Conservation (phyloP, 2,888 invertebrate species). For the Pheosia tremula region DNA sequence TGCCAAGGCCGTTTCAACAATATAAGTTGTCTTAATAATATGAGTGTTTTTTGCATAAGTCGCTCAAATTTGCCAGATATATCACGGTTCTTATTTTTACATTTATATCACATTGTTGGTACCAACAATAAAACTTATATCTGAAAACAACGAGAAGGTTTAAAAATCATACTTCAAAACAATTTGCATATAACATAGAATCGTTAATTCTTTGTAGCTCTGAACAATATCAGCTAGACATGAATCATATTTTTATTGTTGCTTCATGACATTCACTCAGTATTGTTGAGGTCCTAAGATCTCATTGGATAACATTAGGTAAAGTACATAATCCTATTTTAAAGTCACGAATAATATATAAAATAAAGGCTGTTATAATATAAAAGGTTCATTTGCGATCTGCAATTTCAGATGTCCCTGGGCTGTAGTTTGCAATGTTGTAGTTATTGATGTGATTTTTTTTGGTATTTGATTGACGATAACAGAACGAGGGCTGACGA, state of each 20-base stretch:
- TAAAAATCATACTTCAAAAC: neutral
- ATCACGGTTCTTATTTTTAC: too few species aligned
- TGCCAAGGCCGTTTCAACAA: too few species aligned
- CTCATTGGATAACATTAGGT: conserved; percentile 23
- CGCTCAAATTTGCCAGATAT: too few species aligned
- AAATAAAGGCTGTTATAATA: neutral
- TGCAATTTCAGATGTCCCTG: neutral
- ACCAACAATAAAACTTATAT: too few species aligned
- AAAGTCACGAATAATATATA: conserved; percentile 25
- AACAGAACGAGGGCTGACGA: neutral
- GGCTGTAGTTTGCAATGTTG: neutral
- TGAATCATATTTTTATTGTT: conserved; percentile 22
- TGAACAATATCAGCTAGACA: conserved; percentile 8
- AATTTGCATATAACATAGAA: neutral
- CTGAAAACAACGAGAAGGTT: too few species aligned
- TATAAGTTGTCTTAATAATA: too few species aligned
- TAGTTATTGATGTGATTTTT: neutral
- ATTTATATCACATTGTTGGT: too few species aligned
- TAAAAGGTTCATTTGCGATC: neutral
- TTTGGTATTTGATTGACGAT: neutral
- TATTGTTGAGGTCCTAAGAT: conserved; percentile 20
- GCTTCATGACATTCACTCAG: conserved; percentile 14
- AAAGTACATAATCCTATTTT: conserved; percentile 17
- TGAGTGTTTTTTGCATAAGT: too few species aligned
- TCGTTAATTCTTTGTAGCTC: neutral